Conservation (phyloP, 2,113 vertebrate species). For the Naja naja region DNA sequence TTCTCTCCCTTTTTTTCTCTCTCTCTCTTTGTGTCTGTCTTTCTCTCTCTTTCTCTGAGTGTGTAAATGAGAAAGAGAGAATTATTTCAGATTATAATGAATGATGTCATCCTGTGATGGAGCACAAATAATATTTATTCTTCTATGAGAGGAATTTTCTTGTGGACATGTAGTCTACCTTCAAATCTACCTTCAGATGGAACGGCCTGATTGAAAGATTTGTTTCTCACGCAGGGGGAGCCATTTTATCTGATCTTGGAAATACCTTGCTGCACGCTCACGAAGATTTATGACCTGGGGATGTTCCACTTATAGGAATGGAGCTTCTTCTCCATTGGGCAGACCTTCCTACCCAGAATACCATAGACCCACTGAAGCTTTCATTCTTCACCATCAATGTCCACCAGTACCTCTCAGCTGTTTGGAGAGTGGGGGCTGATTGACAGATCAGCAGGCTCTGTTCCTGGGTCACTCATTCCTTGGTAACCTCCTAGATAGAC, state of each 20-base stretch:
- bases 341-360: too few species aligned
- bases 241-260: not conserved
- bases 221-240: not conserved
- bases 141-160: not conserved
- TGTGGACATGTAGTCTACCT: not conserved
- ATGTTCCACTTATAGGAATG: not conserved
- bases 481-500: not conserved
- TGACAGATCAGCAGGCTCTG: not conserved
- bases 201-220: not conserved
- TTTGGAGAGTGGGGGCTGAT: not conserved
- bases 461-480: not conserved
- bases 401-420: not conserved
- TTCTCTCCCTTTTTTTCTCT: not conserved
- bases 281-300: not conserved
- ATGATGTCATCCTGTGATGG: too few species aligned
- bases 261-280: not conserved
- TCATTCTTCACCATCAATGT: not conserved
- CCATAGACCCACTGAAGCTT: not conserved
- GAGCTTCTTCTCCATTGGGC: too few species aligned
- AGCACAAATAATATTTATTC: not conserved
- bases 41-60: not conserved
- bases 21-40: too few species aligned
- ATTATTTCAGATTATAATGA: too few species aligned
- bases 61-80: too few species aligned
- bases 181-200: not conserved